Evolutionary conservation across 2,888 invertebrate species (phyloP), one percentile per base, ranked within the genome.

Genomic region (Drosophila meridiana): DNA sequence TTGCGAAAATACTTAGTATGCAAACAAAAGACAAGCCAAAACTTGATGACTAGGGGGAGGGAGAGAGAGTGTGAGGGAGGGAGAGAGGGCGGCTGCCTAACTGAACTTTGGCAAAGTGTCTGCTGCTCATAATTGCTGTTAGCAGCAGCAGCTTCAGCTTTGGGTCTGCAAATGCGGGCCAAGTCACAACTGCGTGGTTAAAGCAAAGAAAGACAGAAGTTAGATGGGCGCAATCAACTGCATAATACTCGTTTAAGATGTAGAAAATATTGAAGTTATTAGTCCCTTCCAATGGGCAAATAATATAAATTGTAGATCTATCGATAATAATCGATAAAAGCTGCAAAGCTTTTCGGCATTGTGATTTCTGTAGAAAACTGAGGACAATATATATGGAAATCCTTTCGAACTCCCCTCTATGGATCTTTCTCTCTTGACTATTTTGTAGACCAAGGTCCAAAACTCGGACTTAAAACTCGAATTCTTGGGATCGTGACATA

Each of bases 91-190:
- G 47, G 50, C 45, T 52, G 14, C 8, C 38, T 36, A 13, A 40
- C 4, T 47, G n/a, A 50, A 32, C 53, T 40, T 32, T 32, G 13
- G 20, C 40, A 26, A 20, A 20, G 28, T 48, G 58, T 48, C 60
- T 60, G 59, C 34, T 38, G 40, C 32, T 56, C 67, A 55, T 78
- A 62, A 76, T 58, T 63, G 71, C 53, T 48, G 45, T 50, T 52
- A 42, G 71, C 30, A 42, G 40, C 47, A 57, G 45, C 61, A 45
- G 70, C 48, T 60, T 73, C 61, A 45, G 70, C 48, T 60, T 73
- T 74, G 42, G 59, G 42, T 43, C 58, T 67, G 60, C 61, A 73
- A 73, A 61, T 65, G 66, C 59, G 53, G 20, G 43, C n/a, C 20
- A 50, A 32, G 32, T 34, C 50, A 32, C 32, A n/a, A 50, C n/a